Base-by-base conservation (phyloP, 2,888 invertebrate genomes). In the Elaeidobius kamerunicus region DNA sequence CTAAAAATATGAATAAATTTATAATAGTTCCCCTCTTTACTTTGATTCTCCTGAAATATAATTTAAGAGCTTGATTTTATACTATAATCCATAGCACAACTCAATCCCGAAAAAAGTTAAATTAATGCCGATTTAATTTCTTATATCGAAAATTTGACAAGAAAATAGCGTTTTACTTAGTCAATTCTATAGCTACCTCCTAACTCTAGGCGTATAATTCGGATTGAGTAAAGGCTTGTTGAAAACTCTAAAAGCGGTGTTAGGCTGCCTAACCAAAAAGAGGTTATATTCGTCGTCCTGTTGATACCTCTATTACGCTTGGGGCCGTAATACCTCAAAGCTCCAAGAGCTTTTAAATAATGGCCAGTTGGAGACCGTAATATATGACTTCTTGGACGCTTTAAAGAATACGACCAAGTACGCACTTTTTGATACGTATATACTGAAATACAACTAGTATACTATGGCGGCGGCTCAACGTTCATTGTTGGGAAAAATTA, bases 381-480 rank as follows among this genome's bases (percentile, higher is more conserved):
- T 30, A 30, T n/a, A 30, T 11, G 4, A 11, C 4, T n/a, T 28
- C 40, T 40, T 40, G 15, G 43, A 38, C 34, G 54, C 64, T 62
- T 61, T 63, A 63, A 63, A 64, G 63, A 62, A 59, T 51, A 55
- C 45, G 50, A 39, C 65, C 63, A 63, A 64, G 63, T 63, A 64
- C 62, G 64, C 58, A 59, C 49, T 57, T 54, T 36, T 39, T 42
- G 41, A 53, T 60, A 61, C 58, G 56, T 56, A 60, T 55, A 61
- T 62, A 58, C 60, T 64, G n/a, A 62, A 58, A 54, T 62, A 55
- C 19, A 39, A 61, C 63, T 66, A 67, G 67, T 67, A 68, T 66
- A 66, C 67, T 67, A 68, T 67, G 65, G 66, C 67, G 65, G 66
- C 67, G 67, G 62, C 62, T 60, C 61, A 63, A 61, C 56, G 65